Base-by-base conservation (phyloP, 2,888 invertebrate species). In the Gisinianus flammeolus region DNA sequence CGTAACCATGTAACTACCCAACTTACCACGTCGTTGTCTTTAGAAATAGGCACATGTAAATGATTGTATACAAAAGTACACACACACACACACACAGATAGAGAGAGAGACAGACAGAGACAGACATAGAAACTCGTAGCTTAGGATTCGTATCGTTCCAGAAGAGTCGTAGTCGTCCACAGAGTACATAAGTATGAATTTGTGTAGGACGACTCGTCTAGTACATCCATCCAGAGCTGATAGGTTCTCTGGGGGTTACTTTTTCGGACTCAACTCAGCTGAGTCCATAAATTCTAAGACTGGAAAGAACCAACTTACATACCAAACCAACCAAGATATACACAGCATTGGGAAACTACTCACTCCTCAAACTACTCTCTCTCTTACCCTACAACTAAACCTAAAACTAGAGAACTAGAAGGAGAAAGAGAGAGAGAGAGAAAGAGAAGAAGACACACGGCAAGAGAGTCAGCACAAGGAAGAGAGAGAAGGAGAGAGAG, bases 231-330 rank as follows among this genome's bases (percentile, higher is more conserved):
- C 74, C 52, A 74, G 31, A 74, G 74, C 58, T 64, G 66, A 67
- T 74, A 74, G 74, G 66, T 73, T 70, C 77, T 79, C 74, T 19
- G 54, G 79, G 79, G 75, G 73, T 79, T 79, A 74, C 74, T 77
- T 77, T 79, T 71, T 79, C 79, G 77, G 79, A 79, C 79, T 77
- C 68, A 73, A 73, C 73, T 62, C 33, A 66, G 77, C 44, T 70
- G 73, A 77, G 77, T 77, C 77, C 77, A 77, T 79, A 79, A 79
- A 79, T 79, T 79, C 73, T 69, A 77, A 74, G 77, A 78, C 58
- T 72, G 58, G 66, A 73, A 66, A 70, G 64, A 64, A 12, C 3
- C 5, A 24, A 4, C 22, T 54, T 56, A 67, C 12, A 76, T 67
- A 62, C 58, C 8, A 58, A 8, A 58, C 2, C n/a, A n/a, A n/a